Evolutionary conservation across 1,140 invertebrate species (phyloP), one percentile per base, ranked within the genome.

Genomic region (Drosophila ercepeae): DNA sequence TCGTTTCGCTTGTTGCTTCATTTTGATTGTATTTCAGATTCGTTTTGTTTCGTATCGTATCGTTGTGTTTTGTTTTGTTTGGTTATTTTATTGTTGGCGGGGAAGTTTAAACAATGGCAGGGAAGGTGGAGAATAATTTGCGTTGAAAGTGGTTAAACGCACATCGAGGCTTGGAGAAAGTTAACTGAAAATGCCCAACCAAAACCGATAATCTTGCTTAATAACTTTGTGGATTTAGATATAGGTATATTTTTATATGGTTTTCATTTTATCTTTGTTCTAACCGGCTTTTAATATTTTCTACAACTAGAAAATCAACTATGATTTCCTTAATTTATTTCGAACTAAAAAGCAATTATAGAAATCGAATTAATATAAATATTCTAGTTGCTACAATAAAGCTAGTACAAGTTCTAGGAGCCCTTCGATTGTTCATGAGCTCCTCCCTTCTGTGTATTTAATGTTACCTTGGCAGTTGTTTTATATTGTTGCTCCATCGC

Each of bases 71-170:
- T 34, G 42, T 42, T 70, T 52, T 27, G 53, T 61, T 54, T 67
- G 58, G 63, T 39, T 77, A 25, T 41, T 61, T 41, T 42, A 16
- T 45, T 52, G 48, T 59, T 41, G 45, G 32, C 52, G 45, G 32
- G 29, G 29, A 82, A 82, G 72, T 51, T 67, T 68, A 36, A 74
- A 78, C 74, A 82, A 72, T 64, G 42, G 48, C 11, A 32, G 29
- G 29, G 9, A 11, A 32, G 29, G 9, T 32, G 29, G 2, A n/a
- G 29, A 1, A n/a, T 9, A 11, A 32, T 32, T 9, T n/a, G 29
- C 9, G 29, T 11, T 32, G 3, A 32, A 32, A 32, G 29, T 32
- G 29, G 29, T 14, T 39, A 39, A 39, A 2, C n/a, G n/a, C 13
- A 36, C 34, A 13, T 11, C 4, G 5, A 13, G 9, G 11, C 29